A percentile compares a stretch with the other conserved stretches of the same genome.
Evolutionary conservation across 1,140 invertebrate species (phyloP).

Genomic region (Nephotettix cincticeps): DNA sequence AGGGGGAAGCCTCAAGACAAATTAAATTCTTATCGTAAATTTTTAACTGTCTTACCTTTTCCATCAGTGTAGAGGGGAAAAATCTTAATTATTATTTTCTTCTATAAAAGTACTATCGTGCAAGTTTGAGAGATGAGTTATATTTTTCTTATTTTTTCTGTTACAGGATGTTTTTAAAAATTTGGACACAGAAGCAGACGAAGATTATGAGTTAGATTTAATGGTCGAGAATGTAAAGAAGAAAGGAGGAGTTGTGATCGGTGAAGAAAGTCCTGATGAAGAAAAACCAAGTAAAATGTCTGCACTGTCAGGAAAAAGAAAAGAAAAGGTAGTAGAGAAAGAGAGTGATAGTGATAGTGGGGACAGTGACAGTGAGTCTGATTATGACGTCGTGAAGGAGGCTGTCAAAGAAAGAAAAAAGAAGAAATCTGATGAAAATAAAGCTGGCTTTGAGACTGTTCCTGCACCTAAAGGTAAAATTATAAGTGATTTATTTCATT

Average conservation of each 20-base stretch:
- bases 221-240: slow-evolving; percentile 70
- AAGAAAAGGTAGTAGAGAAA: slow-evolving; percentile 40
- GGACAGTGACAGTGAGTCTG: slow-evolving; percentile 48
- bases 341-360: slow-evolving; percentile 42
- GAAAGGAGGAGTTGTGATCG: slow-evolving; percentile 63
- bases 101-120: too few species aligned
- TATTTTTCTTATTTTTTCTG: slow-evolving; percentile 29
- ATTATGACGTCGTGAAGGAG: slow-evolving; percentile 60
- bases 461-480: slow-evolving; percentile 31
- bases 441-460: slow-evolving; percentile 37
- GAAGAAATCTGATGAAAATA: slow-evolving; percentile 29
- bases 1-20: too few species aligned
- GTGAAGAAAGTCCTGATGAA: slow-evolving; percentile 50
- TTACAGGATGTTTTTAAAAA: slow-evolving; percentile 76
- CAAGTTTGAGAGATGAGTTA: too few species aligned
- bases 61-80: too few species aligned
- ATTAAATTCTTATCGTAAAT: too few species aligned
- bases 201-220: slow-evolving; percentile 83
- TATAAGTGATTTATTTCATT: too few species aligned
- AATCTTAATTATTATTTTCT: too few species aligned
- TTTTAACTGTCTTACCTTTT: too few species aligned
- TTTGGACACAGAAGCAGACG: slow-evolving; percentile 76
- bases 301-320: slow-evolving; percentile 39
- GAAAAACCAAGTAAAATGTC: slow-evolving; percentile 37
- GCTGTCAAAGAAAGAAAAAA: slow-evolving; percentile 16